Base-by-base conservation (phyloP, 2,888 invertebrate species). In the Andrena fulva region DNA sequence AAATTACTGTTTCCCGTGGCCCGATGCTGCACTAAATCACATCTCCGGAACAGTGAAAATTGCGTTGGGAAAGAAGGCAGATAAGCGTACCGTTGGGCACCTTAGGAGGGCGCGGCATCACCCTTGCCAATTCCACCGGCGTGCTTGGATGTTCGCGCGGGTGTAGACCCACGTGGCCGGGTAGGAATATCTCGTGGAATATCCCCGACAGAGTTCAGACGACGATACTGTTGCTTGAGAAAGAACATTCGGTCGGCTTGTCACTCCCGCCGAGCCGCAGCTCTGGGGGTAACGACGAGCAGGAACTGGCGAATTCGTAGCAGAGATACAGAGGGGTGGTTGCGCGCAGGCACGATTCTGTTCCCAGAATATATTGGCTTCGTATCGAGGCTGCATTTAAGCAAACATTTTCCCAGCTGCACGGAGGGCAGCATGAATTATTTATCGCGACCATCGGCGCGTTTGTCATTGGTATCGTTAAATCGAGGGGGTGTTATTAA, bases 1-100 rank as follows among this genome's bases (percentile, higher is more conserved):
- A 73, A 85, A 85, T 75, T 77, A 75, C 81, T 68, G 80, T 80
- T 82, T 80, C 59, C 70, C 67, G 72, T 72, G 56, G 71, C 83
- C 76, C 83, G 63, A 73, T 74, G 78, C 77, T 70, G 76, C 76
- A 73, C 80, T 88, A 88, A 87, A 87, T 88, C 88, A 86, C 85
- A 81, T 72, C 74, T 85, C 76, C 69, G 79, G 79, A 84, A 86
- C 86, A 87, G 88, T 82, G 87, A 87, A 86, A 87, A 87, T 87
- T 87, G 88, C 87, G 88, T 82, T 84, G 88, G 86, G 81, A 73
- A 84, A 86, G 87, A 87, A 87, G 80, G 64, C 50, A 54, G 86
- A 70, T 82, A 80, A 87, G 80, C 72, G 69, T 31, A 82, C 24
- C 24, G 70, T 83, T 59, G 69, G 69, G 77, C 59, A 75, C 27